Base-by-base conservation (phyloP, 2,797 vertebrate species). In the Microcaecilia unicolor region DNA sequence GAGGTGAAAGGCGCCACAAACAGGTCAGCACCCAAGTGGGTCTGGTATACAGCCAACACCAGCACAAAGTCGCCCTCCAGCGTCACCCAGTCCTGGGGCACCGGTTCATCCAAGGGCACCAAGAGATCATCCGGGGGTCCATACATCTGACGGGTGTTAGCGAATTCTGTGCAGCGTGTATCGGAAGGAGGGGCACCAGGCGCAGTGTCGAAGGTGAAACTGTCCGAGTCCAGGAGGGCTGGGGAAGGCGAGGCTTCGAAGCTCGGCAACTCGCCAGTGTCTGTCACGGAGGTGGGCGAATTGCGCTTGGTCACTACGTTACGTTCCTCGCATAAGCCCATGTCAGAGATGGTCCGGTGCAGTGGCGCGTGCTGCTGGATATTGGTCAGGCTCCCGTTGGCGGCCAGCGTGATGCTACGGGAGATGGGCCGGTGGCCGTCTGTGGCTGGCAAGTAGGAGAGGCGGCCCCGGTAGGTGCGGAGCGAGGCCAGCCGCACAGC, bases 31-130 rank as follows among this genome's bases (percentile, higher is more conserved):
- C 90, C 83, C 10, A 96, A 70, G 40, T 94, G 92, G 36, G 69
- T 65, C 63, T 92, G 89, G 38, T 89, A 91, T 29, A 94, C 79
- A 28, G 87, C 92, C 57, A 96, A 57, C 4, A 93, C 78, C 16
- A 93, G 65, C 19, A 96, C 91, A 50, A 92, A 96, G 50, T 96
- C 87, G 0, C 80, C 91, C 51, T 96, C 91, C 14, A 93, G 55
- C 0, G 85, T 90, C 42, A 92, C 78, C 91, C 91, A 96, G 35
- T 84, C 84, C 28, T 78, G 72, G 15, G 92, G 92, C n/a, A 93
- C 48, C 0, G 88, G 89, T 37, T 86, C 76, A 31, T 84, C 84
- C 5, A 94, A 58, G 0, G 91, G 84, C 8, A 88, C 86, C 40
- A 96, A 61, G 37, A 94, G 71, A 51, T 88, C 63, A 28, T 96